These are phyloP conservation scores for Apodemia zela DNA, from an alignment of 2,888 invertebrate species.

Conservation along the genomic window DNA sequence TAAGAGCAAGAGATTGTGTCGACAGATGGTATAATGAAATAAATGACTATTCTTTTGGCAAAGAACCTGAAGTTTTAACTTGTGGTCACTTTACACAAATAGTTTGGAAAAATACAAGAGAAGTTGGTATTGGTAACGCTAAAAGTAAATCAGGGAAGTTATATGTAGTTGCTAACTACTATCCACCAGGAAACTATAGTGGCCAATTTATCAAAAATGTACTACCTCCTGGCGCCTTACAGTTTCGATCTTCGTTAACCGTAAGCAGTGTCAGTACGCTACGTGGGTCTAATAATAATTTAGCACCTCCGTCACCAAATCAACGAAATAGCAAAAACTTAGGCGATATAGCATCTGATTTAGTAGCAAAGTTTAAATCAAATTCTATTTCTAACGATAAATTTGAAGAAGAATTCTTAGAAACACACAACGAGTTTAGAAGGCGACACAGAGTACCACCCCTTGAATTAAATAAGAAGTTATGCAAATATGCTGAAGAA, in stretches of 20 bases:
- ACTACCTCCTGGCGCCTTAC: slow-evolving; percentile 74
- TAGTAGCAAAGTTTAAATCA: slow-evolving; percentile 59
- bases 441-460: slow-evolving; percentile 84
- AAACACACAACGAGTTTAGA: slow-evolving; percentile 87
- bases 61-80: slow-evolving; percentile 82
- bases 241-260: slow-evolving; percentile 47
- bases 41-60: slow-evolving; percentile 84
- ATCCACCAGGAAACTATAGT: slow-evolving; percentile 89
- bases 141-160: slow-evolving; percentile 88
- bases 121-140: slow-evolving; percentile 88
- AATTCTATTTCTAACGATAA: slow-evolving; percentile 56
- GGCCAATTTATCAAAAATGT: slow-evolving; percentile 86
- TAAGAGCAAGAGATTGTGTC: slow-evolving; percentile 84
- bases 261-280: slow-evolving; percentile 32
- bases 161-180: slow-evolving; percentile 92
- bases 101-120: slow-evolving; percentile 88
- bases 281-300: slow-evolving; percentile 53
- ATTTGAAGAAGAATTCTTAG: slow-evolving; percentile 86
- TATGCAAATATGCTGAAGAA: slow-evolving; percentile 84
- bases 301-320: slow-evolving; percentile 48
- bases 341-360: slow-evolving; percentile 52
- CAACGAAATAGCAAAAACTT: slow-evolving; percentile 56
- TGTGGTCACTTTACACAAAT: slow-evolving; percentile 89
- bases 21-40: slow-evolving; percentile 90
- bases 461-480: slow-evolving; percentile 82